Conservation (phyloP, 2,113 vertebrate species). For the Vimba vimba region DNA sequence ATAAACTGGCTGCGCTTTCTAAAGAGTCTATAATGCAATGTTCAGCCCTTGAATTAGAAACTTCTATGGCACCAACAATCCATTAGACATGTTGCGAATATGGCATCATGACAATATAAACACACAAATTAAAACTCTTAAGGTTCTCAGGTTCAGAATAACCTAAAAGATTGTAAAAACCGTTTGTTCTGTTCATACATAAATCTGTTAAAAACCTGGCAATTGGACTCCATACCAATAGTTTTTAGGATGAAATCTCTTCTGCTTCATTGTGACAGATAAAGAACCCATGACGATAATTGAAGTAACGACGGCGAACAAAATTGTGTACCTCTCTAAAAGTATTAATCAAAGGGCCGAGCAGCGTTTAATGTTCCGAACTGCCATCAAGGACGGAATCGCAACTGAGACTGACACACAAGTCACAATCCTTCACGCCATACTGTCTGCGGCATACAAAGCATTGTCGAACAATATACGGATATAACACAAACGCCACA, state of each 20-base stretch:
- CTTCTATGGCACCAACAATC: background rate
- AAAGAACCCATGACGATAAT: constrained; percentile 53
- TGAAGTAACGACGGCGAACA: constrained; percentile 50
- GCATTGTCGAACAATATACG: background rate
- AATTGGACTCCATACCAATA: background rate
- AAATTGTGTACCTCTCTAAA: constrained; percentile 13
- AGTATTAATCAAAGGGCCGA: background rate
- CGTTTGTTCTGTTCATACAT: background rate
- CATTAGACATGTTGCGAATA: background rate
- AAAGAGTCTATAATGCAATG: background rate
- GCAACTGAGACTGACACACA: constrained; percentile 32
- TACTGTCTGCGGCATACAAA: background rate
- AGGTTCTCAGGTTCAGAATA: background rate
- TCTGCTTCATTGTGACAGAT: constrained; percentile 46
- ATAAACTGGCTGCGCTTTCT: background rate
- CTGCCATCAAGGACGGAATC: constrained; percentile 34
- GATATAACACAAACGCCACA: background rate
- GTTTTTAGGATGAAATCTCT: background rate
- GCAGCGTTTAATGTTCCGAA: constrained; percentile 15
- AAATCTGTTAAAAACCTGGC: background rate
- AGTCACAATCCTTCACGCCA: constrained; percentile 31
- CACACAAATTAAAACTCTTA: background rate
- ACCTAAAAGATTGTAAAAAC: background rate
- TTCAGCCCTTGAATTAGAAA: background rate
- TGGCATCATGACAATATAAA: background rate